phyloP scores from a whole-genome alignment of 2,888 invertebrate species.

The Limnephilus lunatus region DNA sequence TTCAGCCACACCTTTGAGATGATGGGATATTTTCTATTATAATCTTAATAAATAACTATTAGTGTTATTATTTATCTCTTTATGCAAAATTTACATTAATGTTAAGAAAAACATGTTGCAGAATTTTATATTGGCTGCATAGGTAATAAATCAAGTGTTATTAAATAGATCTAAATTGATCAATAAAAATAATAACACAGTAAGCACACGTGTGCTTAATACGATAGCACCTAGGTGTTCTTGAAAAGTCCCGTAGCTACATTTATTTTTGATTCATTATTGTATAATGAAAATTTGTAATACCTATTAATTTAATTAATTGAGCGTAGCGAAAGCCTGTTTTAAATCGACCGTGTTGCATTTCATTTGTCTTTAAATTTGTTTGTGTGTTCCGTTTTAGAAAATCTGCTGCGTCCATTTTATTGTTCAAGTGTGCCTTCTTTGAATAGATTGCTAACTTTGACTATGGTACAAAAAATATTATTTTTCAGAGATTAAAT shows the following conservation, averaged over 20 bases:
- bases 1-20: not conserved
- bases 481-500: no score
- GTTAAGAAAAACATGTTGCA: not conserved
- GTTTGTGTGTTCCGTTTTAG: no score
- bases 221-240: not conserved
- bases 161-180: not conserved
- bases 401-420: no score
- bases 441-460: no score
- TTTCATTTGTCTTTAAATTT: no score
- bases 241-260: not conserved
- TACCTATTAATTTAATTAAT: no score
- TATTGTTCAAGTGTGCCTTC: no score
- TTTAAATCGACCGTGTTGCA: no score
- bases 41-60: not conserved
- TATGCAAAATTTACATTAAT: not conserved
- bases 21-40: not conserved
- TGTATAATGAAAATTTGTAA: no score
- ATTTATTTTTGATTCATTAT: not conserved
- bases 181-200: not conserved
- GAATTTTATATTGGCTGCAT: not conserved
- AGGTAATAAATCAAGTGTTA: not conserved
- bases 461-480: no score
- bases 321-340: no score
- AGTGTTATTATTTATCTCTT: not conserved
- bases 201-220: not conserved